These are phyloP conservation scores for Hypomecis punctinalis DNA, from an alignment of 2,888 invertebrate species.

Conservation along the genomic window DNA sequence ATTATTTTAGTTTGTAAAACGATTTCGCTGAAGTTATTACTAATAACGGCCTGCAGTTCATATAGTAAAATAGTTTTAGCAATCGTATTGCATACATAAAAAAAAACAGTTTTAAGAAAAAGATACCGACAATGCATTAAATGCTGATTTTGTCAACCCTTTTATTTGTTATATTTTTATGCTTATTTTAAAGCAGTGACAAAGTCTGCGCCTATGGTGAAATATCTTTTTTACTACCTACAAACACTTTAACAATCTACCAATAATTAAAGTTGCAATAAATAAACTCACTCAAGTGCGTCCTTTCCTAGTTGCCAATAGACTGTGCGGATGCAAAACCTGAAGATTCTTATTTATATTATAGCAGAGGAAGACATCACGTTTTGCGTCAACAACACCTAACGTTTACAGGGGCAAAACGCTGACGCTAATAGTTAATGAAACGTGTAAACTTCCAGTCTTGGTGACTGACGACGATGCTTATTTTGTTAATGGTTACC, in stretches of 20 bases:
- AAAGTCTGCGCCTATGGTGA: background rate
- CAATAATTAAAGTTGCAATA: constrained; percentile 9
- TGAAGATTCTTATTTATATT: constrained; percentile 66
- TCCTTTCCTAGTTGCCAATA: constrained; percentile 46
- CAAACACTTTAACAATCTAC: background rate
- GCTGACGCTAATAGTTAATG: constrained; percentile 57
- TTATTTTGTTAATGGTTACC: constrained; percentile 12
- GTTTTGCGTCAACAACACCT: constrained; percentile 39
- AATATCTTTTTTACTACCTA: background rate
- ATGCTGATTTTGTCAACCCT: no score
- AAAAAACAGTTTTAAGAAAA: no score
- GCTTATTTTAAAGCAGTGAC: no score
- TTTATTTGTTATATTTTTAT: no score
- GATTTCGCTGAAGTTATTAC: no score
- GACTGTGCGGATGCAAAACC: constrained; percentile 55
- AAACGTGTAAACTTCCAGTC: constrained; percentile 55
- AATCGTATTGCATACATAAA: no score
- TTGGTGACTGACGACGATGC: constrained; percentile 13
- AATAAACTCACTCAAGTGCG: constrained; percentile 52
- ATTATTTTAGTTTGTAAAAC: no score
- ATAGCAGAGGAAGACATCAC: constrained; percentile 55
- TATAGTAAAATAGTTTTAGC: no score
- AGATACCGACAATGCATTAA: no score
- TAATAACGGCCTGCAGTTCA: no score
- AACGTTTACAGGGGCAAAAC: constrained; percentile 43